These are phyloP conservation scores for Steromphala cineraria DNA, from an alignment of 2,888 invertebrate genomes.

Conservation along the genomic window DNA sequence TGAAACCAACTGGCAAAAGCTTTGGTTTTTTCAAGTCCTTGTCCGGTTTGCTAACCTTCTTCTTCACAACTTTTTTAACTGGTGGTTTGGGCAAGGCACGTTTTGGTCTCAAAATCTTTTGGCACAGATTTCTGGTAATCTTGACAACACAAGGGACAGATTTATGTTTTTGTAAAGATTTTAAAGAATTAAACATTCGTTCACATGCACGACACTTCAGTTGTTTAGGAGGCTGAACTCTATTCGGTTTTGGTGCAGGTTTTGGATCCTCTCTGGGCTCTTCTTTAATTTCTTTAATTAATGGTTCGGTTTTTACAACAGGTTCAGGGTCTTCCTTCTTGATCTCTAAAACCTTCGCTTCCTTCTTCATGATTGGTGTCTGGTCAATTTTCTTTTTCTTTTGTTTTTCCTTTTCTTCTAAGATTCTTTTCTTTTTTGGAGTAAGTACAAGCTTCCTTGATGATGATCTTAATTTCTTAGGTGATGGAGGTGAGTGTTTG, in stretches of 20 bases:
- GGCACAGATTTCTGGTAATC: conserved; percentile 27
- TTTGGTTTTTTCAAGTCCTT: conserved; percentile 26
- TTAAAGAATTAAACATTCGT: conserved; percentile 18
- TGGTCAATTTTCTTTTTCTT: conserved; percentile 17
- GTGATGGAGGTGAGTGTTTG: background rate
- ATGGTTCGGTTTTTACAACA: background rate
- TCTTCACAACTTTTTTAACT: conserved; percentile 21
- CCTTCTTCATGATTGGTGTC: background rate
- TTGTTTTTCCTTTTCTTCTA: conserved; percentile 13
- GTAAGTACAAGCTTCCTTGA: background rate
- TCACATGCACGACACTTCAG: conserved; percentile 31
- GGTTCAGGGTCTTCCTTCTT: background rate
- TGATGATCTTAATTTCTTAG: background rate
- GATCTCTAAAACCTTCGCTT: background rate
- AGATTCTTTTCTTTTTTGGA: conserved; percentile 9
- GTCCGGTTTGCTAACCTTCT: background rate
- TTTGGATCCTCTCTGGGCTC: background rate
- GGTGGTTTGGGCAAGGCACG: conserved; percentile 13
- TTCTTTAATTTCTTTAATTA: too few relatives aligned
- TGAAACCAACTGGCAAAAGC: conserved; percentile 11
- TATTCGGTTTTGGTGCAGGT: background rate
- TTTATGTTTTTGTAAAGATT: conserved; percentile 26
- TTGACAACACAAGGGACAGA: conserved; percentile 32
- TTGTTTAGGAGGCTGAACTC: background rate
- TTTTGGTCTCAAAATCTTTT: conserved; percentile 33